These are phyloP conservation scores for Chrysolina haemoptera DNA, from an alignment of 2,888 invertebrate species.

Conservation along the genomic window DNA sequence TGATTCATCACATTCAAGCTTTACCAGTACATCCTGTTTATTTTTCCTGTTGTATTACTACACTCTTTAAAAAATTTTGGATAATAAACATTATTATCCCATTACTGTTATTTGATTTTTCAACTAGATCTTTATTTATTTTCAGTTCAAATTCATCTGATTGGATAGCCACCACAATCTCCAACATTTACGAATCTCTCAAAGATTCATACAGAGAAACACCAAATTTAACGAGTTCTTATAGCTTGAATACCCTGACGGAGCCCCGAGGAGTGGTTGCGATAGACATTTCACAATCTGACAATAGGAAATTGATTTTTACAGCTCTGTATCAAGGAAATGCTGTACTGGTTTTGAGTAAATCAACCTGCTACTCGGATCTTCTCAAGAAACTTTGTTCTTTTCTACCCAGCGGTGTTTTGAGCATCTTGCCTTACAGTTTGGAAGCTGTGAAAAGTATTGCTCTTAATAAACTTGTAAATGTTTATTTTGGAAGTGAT, in stretches of 20 bases:
- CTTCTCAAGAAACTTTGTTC: constrained; percentile 54
- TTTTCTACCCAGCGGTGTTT: constrained; percentile 53
- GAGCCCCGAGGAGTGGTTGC: constrained; percentile 61
- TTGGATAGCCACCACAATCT: constrained; percentile 45
- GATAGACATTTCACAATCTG: constrained; percentile 51
- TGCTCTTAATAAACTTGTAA: constrained; percentile 52
- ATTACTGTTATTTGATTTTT: too few relatives aligned
- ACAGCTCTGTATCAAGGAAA: constrained; percentile 63
- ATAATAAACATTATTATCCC: too few relatives aligned
- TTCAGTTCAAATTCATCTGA: constrained; percentile 39
- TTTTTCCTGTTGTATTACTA: too few relatives aligned
- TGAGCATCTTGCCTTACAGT: constrained; percentile 52
- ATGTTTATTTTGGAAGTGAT: constrained; percentile 50
- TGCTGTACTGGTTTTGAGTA: constrained; percentile 58
- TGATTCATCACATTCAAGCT: too few relatives aligned
- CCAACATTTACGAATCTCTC: constrained; percentile 49
- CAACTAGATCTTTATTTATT: constrained; percentile 29
- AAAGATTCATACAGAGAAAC: constrained; percentile 26
- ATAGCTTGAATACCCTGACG: constrained; percentile 50
- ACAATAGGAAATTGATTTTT: constrained; percentile 54
- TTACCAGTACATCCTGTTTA: too few relatives aligned
- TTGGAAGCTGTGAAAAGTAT: constrained; percentile 46
- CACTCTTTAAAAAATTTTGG: too few relatives aligned
- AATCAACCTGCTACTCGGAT: constrained; percentile 33
- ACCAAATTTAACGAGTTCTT: constrained; percentile 30